Conservation (phyloP, 2,113 vertebrate genomes). For the Ardeotis arabs region DNA sequence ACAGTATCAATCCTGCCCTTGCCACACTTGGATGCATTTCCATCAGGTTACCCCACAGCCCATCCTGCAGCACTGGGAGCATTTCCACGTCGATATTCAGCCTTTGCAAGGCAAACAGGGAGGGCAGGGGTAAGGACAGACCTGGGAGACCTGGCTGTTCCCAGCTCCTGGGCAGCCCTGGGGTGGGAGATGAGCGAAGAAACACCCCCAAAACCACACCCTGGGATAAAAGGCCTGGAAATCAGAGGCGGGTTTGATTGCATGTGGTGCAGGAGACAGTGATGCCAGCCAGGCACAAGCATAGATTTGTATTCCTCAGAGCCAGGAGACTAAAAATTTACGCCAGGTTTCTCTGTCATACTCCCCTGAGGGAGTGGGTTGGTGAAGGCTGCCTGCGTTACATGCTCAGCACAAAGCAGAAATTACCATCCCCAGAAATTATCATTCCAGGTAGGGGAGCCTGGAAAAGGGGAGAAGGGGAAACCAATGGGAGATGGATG, state of each 20-base stretch:
- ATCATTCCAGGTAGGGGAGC: neutral
- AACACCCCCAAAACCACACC: neutral
- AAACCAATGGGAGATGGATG: neutral
- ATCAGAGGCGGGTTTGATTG: slow-evolving; percentile 44
- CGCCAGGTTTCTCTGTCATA: slow-evolving; percentile 36
- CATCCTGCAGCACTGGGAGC: neutral
- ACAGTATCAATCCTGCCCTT: neutral
- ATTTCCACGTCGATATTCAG: neutral
- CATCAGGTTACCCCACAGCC: neutral
- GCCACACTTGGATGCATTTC: neutral
- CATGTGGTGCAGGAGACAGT: slow-evolving; percentile 34
- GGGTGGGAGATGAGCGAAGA: neutral
- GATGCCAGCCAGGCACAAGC: slow-evolving; percentile 45
- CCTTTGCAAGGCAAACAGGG: neutral
- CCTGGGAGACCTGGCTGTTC: neutral
- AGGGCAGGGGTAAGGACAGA: neutral
- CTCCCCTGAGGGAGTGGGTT: slow-evolving; percentile 33
- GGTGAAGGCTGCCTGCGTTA: slow-evolving; percentile 27
- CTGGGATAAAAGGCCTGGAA: neutral
- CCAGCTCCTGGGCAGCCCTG: neutral
- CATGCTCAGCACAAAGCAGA: neutral
- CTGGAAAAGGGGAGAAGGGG: neutral
- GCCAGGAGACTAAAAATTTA: slow-evolving; percentile 62
- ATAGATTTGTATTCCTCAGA: slow-evolving; percentile 45
- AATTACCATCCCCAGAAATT: neutral